Conservation (phyloP, 2,113 vertebrate species). For the Colinus virginianus region DNA sequence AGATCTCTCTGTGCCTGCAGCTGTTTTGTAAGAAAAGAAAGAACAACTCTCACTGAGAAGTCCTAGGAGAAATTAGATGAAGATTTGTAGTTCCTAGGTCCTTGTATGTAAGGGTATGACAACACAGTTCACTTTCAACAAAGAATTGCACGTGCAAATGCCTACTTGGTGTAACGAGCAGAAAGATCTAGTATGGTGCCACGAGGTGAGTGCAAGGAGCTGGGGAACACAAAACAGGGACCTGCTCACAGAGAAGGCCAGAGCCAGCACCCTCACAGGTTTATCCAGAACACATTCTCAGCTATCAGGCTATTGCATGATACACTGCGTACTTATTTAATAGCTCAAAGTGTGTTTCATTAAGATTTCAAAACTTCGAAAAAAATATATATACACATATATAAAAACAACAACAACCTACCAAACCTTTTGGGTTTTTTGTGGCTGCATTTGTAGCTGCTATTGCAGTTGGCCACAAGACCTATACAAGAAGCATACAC, state of each 20-base stretch:
- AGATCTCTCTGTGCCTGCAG: slow-evolving; percentile 2
- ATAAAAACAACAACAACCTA: too few relatives aligned
- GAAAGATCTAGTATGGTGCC: background rate
- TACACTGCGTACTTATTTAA: background rate
- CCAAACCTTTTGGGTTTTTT: background rate
- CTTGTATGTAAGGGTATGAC: background rate
- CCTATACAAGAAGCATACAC: background rate
- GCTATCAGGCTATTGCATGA: background rate
- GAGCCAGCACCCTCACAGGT: background rate
- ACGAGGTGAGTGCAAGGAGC: background rate
- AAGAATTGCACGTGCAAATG: background rate
- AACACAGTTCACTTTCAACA: background rate
- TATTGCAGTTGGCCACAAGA: background rate
- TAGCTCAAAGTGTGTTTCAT: background rate
- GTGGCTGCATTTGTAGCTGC: background rate
- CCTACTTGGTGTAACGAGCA: background rate
- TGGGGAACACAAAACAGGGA: background rate
- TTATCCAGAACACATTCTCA: background rate
- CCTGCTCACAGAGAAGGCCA: background rate
- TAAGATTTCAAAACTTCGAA: background rate
- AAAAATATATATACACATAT: background rate
- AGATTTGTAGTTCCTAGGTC: background rate
- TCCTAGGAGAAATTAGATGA: background rate
- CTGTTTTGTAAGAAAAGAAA: slow-evolving; percentile 40
- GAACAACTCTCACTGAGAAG: slow-evolving; percentile 15